Evolutionary conservation across 2,797 vertebrate genomes (phyloP).

Genomic region (Acanthornis magna): DNA sequence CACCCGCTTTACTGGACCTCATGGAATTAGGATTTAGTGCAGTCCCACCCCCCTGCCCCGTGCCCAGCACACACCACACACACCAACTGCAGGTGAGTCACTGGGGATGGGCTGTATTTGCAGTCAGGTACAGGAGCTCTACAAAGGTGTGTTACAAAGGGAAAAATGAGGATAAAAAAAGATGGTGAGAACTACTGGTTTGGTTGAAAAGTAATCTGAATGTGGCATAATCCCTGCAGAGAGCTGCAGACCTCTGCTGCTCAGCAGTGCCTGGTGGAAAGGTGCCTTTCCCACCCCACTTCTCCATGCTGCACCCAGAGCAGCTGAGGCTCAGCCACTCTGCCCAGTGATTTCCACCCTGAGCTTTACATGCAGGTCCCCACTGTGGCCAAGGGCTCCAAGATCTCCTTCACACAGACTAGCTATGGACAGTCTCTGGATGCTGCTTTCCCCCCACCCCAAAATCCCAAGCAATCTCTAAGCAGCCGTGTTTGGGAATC

Average conservation of each 20-base stretch:
- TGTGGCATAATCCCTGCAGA: background rate
- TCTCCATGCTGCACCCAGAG: background rate
- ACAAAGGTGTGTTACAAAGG: background rate
- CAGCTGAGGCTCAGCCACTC: background rate
- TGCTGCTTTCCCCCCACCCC: background rate
- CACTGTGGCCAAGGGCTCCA: background rate
- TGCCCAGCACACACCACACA: conserved; percentile 61
- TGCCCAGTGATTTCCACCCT: background rate
- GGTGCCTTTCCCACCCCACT: background rate
- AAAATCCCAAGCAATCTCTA: background rate
- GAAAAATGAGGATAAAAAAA: background rate
- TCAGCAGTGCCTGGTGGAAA: background rate
- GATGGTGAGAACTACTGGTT: background rate
- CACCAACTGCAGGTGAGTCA: conserved; percentile 22
- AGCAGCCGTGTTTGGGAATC: conserved; percentile 9
- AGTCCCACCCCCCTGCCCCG: background rate
- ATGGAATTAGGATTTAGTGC: background rate
- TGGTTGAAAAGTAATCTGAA: background rate
- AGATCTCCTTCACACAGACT: background rate
- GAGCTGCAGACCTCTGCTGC: background rate
- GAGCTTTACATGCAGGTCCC: background rate
- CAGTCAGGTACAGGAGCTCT: background rate
- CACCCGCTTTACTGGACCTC: background rate
- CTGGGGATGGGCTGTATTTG: background rate
- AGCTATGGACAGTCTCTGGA: background rate